Evolutionary conservation across 2,888 invertebrate species (phyloP).

Genomic region (Erebia epiphron): DNA sequence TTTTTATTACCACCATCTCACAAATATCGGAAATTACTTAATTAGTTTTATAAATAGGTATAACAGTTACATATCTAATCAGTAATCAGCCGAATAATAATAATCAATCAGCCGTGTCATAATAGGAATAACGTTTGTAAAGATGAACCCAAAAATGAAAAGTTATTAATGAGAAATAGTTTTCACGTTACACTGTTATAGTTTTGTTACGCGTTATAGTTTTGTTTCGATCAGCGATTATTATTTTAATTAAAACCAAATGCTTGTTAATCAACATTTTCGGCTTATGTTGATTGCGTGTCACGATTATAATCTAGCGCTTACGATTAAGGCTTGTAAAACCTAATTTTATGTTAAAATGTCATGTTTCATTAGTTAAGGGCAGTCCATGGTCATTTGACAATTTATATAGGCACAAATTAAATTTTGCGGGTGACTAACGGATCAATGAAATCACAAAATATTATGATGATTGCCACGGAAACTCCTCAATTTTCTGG

Average conservation of each 20-base stretch:
- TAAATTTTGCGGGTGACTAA: not conserved
- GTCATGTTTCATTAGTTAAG: conserved; percentile 2
- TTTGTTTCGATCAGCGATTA: conserved; percentile 3
- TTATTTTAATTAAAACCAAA: not conserved
- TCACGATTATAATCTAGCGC: conserved; percentile 12
- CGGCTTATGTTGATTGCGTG: conserved; percentile 12
- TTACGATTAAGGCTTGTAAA: conserved; percentile 1
- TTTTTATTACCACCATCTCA: too few species aligned
- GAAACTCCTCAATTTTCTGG: too few species aligned
- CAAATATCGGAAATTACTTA: too few species aligned
- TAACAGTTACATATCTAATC: too few species aligned
- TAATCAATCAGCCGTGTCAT: too few species aligned
- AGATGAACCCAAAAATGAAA: too few species aligned
- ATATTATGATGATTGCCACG: not conserved
- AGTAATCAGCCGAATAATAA: too few species aligned
- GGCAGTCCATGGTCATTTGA: not conserved
- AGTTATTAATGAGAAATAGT: not conserved
- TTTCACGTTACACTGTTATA: not conserved
- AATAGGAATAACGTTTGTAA: too few species aligned
- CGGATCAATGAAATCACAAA: not conserved
- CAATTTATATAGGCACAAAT: not conserved
- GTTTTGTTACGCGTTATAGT: not conserved
- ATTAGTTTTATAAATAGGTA: too few species aligned
- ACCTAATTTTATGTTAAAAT: conserved; percentile 1
- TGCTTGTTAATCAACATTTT: not conserved